Evolutionary conservation across 2,888 invertebrate genomes (phyloP).

Genomic region (Dendrolimus houi): DNA sequence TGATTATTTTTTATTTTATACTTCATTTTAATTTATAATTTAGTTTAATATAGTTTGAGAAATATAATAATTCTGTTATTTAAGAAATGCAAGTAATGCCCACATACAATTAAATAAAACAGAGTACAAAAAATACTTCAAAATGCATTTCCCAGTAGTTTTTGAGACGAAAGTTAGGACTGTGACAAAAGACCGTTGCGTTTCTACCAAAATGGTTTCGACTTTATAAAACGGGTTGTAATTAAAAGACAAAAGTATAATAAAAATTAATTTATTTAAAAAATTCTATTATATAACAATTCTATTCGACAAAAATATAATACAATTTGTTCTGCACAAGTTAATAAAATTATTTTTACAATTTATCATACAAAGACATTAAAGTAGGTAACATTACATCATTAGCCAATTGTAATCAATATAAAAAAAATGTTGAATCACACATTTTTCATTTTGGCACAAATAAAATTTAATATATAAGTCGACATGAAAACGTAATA

Average conservation of each 20-base stretch:
- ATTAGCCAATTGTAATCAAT: conserved; percentile 47
- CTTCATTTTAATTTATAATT: too few species aligned
- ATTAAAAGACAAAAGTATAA: conserved; percentile 21
- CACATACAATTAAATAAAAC: too few species aligned
- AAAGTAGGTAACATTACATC: conserved; percentile 55
- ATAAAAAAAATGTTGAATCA: conserved; percentile 19
- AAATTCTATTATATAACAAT: conserved; percentile 51
- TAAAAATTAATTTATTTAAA: conserved; percentile 60
- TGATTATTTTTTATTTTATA: too few species aligned
- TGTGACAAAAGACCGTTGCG: neutral
- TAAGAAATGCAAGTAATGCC: too few species aligned
- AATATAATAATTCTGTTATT: too few species aligned
- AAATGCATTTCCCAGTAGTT: too few species aligned
- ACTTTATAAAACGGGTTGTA: neutral
- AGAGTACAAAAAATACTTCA: too few species aligned
- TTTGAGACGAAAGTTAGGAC: too few species aligned
- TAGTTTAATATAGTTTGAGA: too few species aligned
- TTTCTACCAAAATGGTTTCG: neutral
- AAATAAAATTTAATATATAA: neutral
- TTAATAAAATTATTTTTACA: conserved; percentile 33
- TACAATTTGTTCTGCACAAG: conserved; percentile 19
- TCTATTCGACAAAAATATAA: conserved; percentile 25
- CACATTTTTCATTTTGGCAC: conserved; percentile 44
- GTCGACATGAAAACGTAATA: conserved; percentile 6
- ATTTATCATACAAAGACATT: conserved; percentile 41